phyloP scores from a whole-genome alignment of 1,140 invertebrate genomes.

The Hyposmocoma kahamanoa region DNA sequence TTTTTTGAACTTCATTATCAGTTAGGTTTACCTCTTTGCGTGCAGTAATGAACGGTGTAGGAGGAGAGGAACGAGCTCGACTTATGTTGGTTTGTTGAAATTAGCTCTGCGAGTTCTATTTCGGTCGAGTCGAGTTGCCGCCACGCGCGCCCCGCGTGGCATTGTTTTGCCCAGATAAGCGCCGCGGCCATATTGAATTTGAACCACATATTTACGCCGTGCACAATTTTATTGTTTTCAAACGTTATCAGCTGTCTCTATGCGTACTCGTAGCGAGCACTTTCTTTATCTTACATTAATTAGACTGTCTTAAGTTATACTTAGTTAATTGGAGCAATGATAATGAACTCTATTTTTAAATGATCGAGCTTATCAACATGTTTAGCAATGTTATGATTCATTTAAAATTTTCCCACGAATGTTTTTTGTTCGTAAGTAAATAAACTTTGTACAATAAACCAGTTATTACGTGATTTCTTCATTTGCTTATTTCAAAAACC shows the following conservation, averaged over 20 bases:
- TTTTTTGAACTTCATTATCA: not conserved
- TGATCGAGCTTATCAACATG: too few species aligned
- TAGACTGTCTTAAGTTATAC: constrained; percentile 33
- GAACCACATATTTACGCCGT: constrained; percentile 51
- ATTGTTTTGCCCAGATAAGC: constrained; percentile 62
- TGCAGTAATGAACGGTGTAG: not conserved
- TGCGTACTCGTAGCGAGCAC: constrained; percentile 18
- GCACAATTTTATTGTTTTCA: constrained; percentile 40
- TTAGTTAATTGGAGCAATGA: constrained; percentile 33
- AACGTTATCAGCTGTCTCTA: constrained; percentile 45
- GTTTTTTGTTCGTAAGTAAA: too few species aligned
- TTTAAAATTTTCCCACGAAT: too few species aligned
- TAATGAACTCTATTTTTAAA: constrained; percentile 1
- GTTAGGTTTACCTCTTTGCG: not conserved
- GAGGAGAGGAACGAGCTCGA: constrained; percentile 22
- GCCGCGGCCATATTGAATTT: constrained; percentile 34
- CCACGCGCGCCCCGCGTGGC: constrained; percentile 58
- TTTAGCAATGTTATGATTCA: too few species aligned
- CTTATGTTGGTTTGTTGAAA: constrained; percentile 30
- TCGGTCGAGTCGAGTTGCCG: constrained; percentile 37
- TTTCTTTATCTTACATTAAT: constrained; percentile 41
- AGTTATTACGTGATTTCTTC: too few species aligned
- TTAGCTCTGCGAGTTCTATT: constrained; percentile 52
- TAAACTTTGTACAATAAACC: too few species aligned
- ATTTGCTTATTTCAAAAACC: too few species aligned